phyloP scores from a whole-genome alignment of 2,888 invertebrate genomes.

The Chaetogeoica ovagalla region DNA sequence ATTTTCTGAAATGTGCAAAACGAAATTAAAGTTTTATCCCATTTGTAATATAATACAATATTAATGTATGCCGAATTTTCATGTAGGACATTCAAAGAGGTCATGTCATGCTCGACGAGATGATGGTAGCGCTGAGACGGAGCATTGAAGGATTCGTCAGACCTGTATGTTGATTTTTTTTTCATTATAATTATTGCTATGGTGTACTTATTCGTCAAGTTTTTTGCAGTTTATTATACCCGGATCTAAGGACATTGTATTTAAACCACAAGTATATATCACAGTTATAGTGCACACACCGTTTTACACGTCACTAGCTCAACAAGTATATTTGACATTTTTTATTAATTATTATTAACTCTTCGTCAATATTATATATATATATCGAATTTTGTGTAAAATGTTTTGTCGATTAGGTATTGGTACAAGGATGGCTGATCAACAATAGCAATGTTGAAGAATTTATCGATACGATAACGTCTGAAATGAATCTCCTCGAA shows the following conservation, averaged over 20 bases:
- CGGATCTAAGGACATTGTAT: slow-evolving; percentile 64
- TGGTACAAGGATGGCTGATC: slow-evolving; percentile 72
- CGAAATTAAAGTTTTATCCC: too few relatives aligned
- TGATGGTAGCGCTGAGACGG: slow-evolving; percentile 64
- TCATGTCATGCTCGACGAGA: slow-evolving; percentile 67
- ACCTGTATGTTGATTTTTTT: slow-evolving; percentile 61
- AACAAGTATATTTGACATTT: slow-evolving; percentile 63
- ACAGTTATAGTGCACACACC: slow-evolving; percentile 78
- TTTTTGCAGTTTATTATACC: slow-evolving; percentile 69
- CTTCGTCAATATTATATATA: not conserved
- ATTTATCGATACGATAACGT: slow-evolving; percentile 65
- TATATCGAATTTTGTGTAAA: not conserved
- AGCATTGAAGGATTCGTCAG: slow-evolving; percentile 65
- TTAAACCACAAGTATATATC: slow-evolving; percentile 71
- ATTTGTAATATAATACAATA: not conserved
- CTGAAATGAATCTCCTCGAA: slow-evolving; percentile 67
- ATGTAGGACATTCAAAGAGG: slow-evolving; percentile 65
- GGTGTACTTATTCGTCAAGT: slow-evolving; percentile 6
- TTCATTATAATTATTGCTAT: not conserved
- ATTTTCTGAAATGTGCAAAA: too few relatives aligned
- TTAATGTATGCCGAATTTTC: not conserved
- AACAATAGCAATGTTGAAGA: slow-evolving; percentile 65
- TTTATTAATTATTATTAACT: not conserved
- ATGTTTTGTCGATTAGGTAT: slow-evolving; percentile 60
- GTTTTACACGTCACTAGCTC: slow-evolving; percentile 71